These are phyloP conservation scores for Nephotettix cincticeps DNA, from an alignment of 1,140 invertebrate species.

Conservation along the genomic window DNA sequence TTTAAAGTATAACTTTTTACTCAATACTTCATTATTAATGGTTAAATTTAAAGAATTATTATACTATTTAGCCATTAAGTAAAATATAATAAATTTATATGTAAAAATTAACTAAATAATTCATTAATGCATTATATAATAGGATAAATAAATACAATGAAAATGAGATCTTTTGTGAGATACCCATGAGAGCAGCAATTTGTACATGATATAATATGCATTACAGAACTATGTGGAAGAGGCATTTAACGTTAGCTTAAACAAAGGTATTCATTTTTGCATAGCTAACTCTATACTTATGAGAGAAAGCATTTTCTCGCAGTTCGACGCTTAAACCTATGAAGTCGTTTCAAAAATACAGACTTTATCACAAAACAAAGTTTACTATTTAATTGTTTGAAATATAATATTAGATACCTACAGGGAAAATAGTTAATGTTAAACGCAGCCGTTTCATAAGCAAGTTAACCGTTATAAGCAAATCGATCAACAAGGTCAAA, in stretches of 20 bases:
- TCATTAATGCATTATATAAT: too few relatives aligned
- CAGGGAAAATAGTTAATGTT: background rate
- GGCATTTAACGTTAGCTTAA: slow-evolving; percentile 5
- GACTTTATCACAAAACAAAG: slow-evolving; percentile 2
- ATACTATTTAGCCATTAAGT: too few relatives aligned
- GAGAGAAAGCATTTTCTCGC: background rate
- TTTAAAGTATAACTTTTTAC: too few relatives aligned
- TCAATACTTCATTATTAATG: too few relatives aligned
- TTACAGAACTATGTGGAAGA: slow-evolving; percentile 10
- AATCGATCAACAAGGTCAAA: background rate
- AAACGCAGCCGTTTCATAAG: background rate
- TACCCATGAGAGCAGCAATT: background rate
- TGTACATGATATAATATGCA: background rate
- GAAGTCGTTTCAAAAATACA: background rate
- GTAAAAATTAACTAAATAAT: too few relatives aligned
- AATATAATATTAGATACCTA: background rate
- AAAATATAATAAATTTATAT: too few relatives aligned
- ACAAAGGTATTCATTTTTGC: slow-evolving; percentile 1
- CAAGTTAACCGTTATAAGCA: background rate
- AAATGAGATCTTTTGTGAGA: background rate
- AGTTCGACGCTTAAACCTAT: background rate
- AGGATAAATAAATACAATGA: too few relatives aligned
- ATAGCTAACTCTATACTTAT: slow-evolving; percentile 6
- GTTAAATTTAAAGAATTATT: too few relatives aligned
- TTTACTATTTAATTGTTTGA: background rate